Evolutionary conservation across 2,797 vertebrate genomes (phyloP).

Genomic region (Tragelaphus oryx): DNA sequence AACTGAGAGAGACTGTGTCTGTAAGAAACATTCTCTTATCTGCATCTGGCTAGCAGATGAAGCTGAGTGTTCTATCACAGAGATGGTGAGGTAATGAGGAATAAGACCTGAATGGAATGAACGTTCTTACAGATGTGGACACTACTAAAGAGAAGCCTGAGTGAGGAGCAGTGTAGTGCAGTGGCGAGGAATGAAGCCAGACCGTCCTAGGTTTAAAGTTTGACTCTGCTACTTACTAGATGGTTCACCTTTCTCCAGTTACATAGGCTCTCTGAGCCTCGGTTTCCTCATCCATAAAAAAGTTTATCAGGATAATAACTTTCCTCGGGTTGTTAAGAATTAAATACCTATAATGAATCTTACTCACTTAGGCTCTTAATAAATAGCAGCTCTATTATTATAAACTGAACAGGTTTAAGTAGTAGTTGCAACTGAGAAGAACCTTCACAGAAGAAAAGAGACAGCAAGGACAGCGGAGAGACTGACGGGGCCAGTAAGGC

Average conservation of each 20-base stretch:
- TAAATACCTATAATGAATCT: neutral
- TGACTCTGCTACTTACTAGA: neutral
- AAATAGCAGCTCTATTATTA: neutral
- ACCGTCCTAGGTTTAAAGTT: neutral
- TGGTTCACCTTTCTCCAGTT: neutral
- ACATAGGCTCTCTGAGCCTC: neutral
- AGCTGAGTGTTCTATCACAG: neutral
- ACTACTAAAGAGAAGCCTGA: neutral
- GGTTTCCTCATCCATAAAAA: neutral
- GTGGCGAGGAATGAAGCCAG: neutral
- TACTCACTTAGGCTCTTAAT: neutral
- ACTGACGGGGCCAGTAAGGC: neutral
- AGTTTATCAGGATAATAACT: neutral
- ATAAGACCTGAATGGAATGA: neutral
- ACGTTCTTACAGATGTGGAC: neutral
- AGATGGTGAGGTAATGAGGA: neutral
- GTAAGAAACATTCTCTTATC: neutral
- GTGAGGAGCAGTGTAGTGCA: neutral
- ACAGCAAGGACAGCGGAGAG: neutral
- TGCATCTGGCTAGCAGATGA: constrained; percentile 7
- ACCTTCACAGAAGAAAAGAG: neutral
- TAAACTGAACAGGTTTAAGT: neutral
- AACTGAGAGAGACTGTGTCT: neutral
- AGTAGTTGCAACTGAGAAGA: constrained; percentile 3
- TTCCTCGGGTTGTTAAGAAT: neutral